Evolutionary conservation across 2,888 invertebrate species (phyloP).

Genomic region (Panopea generosa): DNA sequence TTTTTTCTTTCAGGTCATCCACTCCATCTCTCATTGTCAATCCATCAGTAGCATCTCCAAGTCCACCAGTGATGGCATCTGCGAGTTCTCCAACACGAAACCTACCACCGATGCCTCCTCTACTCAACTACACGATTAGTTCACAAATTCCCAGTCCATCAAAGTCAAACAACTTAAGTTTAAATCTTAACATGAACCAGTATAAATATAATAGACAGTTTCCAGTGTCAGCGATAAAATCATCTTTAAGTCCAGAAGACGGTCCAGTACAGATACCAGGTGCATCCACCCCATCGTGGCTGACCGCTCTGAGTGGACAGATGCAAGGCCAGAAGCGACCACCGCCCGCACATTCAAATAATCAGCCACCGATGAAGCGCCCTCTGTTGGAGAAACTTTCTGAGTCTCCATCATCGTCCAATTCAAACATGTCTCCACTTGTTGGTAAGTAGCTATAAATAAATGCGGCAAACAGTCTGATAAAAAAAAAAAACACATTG

Average conservation of each 20-base stretch:
- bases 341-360: slow-evolving; percentile 46
- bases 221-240: neutral
- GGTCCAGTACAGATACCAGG: neutral
- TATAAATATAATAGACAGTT: neutral
- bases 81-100: neutral
- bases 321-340: slow-evolving; percentile 57
- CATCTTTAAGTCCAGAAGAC: neutral
- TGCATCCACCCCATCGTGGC: slow-evolving; percentile 43
- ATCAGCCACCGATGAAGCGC: slow-evolving; percentile 37
- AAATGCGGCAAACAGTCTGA: no score
- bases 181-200: neutral
- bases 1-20: slow-evolving; percentile 50
- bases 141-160: neutral
- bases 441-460: slow-evolving; percentile 54
- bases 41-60: slow-evolving; percentile 22
- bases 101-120: slow-evolving; percentile 46
- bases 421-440: slow-evolving; percentile 61
- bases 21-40: slow-evolving; percentile 34
- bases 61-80: slow-evolving; percentile 8
- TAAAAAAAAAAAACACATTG: no score
- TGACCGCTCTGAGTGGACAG: slow-evolving; percentile 51
- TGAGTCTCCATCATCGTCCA: slow-evolving; percentile 54
- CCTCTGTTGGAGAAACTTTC: slow-evolving; percentile 38
- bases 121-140: slow-evolving; percentile 14
- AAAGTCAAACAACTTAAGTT: neutral